Conservation (phyloP, 1,140 invertebrate genomes). For the Drosophila lacertosa region DNA sequence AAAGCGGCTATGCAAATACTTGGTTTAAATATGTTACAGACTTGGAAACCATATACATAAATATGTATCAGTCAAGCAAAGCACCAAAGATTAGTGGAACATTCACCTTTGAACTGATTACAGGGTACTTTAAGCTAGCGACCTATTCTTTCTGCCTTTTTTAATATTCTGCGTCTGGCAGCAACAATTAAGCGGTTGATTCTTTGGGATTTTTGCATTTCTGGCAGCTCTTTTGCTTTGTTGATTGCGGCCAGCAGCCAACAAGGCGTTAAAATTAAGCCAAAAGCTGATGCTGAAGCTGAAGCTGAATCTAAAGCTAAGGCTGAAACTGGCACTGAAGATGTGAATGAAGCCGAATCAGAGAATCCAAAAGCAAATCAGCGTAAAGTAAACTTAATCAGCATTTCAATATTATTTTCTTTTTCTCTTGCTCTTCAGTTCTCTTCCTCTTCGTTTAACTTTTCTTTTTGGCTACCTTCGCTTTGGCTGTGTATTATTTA, state of each 20-base stretch:
- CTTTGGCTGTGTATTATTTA: slow-evolving; percentile 65
- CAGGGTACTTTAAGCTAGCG: not conserved
- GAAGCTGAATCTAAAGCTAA: slow-evolving; percentile 23
- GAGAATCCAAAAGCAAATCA: slow-evolving; percentile 61
- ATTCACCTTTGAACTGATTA: too few species aligned
- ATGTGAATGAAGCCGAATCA: slow-evolving; percentile 5
- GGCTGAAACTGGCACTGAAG: slow-evolving; percentile 2
- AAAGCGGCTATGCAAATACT: not conserved
- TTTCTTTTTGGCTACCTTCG: not conserved
- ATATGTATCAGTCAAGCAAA: too few species aligned
- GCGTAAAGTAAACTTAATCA: slow-evolving; percentile 79
- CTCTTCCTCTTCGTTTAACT: slow-evolving; percentile 4
- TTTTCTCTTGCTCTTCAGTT: slow-evolving; percentile 3
- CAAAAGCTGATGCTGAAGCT: slow-evolving; percentile 18
- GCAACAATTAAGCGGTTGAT: slow-evolving; percentile 47
- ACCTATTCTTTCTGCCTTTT: not conserved
- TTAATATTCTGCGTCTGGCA: not conserved
- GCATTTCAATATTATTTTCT: slow-evolving; percentile 73
- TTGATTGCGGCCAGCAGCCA: slow-evolving; percentile 58
- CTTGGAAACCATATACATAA: too few species aligned
- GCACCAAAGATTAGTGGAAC: too few species aligned
- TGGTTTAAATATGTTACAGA: too few species aligned
- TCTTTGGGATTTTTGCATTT: slow-evolving; percentile 26
- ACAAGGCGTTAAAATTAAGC: slow-evolving; percentile 41
- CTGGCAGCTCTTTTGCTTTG: slow-evolving; percentile 31